Conservation (phyloP, 1,140 invertebrate species). For the Drosophila tani region DNA sequence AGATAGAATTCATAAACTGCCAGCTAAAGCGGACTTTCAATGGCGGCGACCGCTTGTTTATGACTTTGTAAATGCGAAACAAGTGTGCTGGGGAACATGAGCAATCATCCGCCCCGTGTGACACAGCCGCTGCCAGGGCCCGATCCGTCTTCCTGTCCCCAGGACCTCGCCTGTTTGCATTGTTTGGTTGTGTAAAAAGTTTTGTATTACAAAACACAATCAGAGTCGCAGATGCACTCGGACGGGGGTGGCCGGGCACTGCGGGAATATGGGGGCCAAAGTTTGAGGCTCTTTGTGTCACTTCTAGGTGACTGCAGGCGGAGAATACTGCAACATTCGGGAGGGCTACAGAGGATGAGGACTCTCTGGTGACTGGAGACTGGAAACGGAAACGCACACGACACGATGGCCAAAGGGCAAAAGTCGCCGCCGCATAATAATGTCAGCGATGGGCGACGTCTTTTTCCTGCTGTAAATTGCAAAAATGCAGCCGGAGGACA, state of each 20-base stretch:
- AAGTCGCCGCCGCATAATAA: conserved; percentile 81
- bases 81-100: conserved; percentile 61
- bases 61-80: conserved; percentile 71
- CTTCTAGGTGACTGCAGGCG: conserved; percentile 43
- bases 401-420: conserved; percentile 61
- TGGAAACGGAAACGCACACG: conserved; percentile 64
- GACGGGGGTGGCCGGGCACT: conserved; percentile 19
- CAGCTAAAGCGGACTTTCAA: conserved; percentile 14
- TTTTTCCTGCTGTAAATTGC: conserved; percentile 79
- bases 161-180: conserved; percentile 29
- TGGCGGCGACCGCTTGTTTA: conserved; percentile 48
- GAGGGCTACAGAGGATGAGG: not conserved
- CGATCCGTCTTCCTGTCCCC: conserved; percentile 38
- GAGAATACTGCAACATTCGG: conserved; percentile 10
- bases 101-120: conserved; percentile 78
- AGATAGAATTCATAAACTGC: conserved; percentile 41
- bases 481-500: conserved; percentile 69
- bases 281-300: conserved; percentile 34
- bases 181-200: conserved; percentile 62
- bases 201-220: conserved; percentile 77
- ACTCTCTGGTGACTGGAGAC: conserved; percentile 1
- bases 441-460: conserved; percentile 79
- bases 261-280: conserved; percentile 32
- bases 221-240: conserved; percentile 73
- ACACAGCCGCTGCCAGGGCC: conserved; percentile 60